These are phyloP conservation scores for Cryptoprocta ferox DNA, from an alignment of 2,797 vertebrate genomes.

Conservation along the genomic window DNA sequence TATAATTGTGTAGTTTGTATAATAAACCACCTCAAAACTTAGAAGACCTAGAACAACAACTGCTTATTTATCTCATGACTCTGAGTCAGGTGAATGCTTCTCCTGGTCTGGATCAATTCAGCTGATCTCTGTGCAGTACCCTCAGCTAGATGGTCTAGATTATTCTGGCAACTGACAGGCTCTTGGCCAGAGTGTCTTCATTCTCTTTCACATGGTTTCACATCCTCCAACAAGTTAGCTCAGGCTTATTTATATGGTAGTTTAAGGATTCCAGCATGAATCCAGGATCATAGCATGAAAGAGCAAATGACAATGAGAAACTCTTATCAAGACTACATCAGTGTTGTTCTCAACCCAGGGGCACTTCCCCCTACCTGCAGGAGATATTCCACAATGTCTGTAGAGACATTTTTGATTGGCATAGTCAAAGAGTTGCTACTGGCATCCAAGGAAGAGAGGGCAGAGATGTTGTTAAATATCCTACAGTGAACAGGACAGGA, in stretches of 20 bases:
- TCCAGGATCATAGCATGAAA: not conserved
- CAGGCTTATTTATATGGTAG: not conserved
- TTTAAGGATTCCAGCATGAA: not conserved
- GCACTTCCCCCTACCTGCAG: accelerated
- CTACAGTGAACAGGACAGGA: not conserved
- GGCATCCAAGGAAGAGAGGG: not conserved
- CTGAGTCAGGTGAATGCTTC: not conserved
- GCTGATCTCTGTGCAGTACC: not conserved
- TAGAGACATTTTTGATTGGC: not conserved
- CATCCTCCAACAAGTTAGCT: not conserved
- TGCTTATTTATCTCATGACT: not conserved
- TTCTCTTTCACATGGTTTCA: not conserved
- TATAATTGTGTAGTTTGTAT: not conserved
- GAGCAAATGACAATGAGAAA: not conserved
- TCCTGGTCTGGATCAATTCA: not conserved
- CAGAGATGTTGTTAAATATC: not conserved
- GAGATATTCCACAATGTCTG: not conserved
- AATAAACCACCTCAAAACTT: not conserved
- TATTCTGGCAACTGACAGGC: not conserved
- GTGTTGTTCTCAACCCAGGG: not conserved
- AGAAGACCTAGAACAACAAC: not conserved
- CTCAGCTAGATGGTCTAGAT: not conserved
- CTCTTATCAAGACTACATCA: not conserved
- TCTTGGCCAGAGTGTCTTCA: not conserved
- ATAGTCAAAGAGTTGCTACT: not conserved